A percentile compares a stretch with the other conserved stretches of the same genome.
Evolutionary conservation across 2,797 vertebrate species (phyloP).

Genomic region (Margarornis squamiger): DNA sequence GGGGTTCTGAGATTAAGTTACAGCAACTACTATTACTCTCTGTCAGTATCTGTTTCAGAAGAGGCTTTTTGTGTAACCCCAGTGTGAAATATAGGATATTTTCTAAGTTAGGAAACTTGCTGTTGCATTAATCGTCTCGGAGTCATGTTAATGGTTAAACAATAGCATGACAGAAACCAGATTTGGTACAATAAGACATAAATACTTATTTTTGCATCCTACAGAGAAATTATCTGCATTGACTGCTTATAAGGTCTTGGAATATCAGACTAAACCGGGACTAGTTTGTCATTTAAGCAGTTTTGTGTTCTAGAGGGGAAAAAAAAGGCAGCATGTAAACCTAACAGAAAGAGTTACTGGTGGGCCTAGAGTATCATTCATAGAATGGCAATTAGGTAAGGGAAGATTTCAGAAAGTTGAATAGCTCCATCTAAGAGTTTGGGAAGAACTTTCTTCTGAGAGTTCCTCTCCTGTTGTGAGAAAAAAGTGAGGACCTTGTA

Average conservation of each 20-base stretch:
- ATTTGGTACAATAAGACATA: slow-evolving; percentile 6
- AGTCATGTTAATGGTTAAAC: not conserved
- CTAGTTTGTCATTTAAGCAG: not conserved
- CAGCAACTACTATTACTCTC: slow-evolving; percentile 51
- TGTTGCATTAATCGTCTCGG: not conserved
- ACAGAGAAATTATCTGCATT: not conserved
- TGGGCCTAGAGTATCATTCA: not conserved
- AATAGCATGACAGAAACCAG: not conserved
- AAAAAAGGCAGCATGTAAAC: not conserved
- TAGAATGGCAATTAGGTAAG: not conserved
- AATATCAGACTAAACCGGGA: not conserved
- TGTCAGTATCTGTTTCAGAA: slow-evolving; percentile 59
- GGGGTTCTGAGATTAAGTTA: slow-evolving; percentile 65
- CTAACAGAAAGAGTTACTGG: not conserved
- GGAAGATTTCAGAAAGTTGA: not conserved
- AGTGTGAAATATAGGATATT: slow-evolving; percentile 23
- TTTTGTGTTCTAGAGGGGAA: not conserved
- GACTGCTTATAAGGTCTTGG: not conserved
- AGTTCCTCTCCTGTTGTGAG: not conserved
- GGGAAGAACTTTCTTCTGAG: not conserved
- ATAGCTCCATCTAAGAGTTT: not conserved
- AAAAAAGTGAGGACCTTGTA: not conserved
- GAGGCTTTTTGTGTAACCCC: slow-evolving; percentile 28
- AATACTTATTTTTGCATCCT: not conserved
- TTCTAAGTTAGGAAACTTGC: slow-evolving; percentile 12